A percentile compares a stretch with the other conserved stretches of the same genome.
These are phyloP conservation scores for Peromyscus attwateri DNA, from an alignment of 2,797 vertebrate genomes.

Conservation along the genomic window DNA sequence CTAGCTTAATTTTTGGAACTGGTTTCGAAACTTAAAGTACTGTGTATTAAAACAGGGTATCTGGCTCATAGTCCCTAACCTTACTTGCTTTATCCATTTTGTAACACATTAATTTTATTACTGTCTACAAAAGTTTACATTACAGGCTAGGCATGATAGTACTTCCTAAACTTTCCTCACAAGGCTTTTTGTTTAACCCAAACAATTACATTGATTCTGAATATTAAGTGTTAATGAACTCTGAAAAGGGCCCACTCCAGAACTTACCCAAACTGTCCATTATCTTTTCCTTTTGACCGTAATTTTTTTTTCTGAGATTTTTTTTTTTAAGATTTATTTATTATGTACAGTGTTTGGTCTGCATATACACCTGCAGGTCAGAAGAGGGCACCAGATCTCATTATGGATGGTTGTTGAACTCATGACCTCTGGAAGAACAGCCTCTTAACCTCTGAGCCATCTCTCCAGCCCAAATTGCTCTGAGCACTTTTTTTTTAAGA, in stretches of 20 bases:
- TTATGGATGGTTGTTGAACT: too few species aligned
- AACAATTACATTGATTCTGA: neutral
- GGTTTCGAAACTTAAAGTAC: slow-evolving; percentile 33
- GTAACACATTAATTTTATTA: slow-evolving; percentile 9
- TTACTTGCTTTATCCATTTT: neutral
- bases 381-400: too few species aligned
- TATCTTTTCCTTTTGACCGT: neutral
- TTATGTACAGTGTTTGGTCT: too few species aligned
- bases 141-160: neutral
- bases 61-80: neutral
- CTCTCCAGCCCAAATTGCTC: too few species aligned
- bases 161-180: neutral
- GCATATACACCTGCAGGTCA: too few species aligned
- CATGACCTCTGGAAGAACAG: too few species aligned
- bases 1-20: slow-evolving; percentile 7
- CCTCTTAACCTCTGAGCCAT: too few species aligned
- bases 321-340: too few species aligned
- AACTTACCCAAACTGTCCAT: neutral
- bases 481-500: too few species aligned
- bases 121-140: neutral
- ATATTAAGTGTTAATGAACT: neutral
- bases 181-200: slow-evolving; percentile 18
- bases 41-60: neutral
- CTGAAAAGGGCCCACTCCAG: neutral
- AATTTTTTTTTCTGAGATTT: too few species aligned